These are phyloP conservation scores for Mythimna vitellina DNA, from an alignment of 2,888 invertebrate genomes.

Conservation along the genomic window DNA sequence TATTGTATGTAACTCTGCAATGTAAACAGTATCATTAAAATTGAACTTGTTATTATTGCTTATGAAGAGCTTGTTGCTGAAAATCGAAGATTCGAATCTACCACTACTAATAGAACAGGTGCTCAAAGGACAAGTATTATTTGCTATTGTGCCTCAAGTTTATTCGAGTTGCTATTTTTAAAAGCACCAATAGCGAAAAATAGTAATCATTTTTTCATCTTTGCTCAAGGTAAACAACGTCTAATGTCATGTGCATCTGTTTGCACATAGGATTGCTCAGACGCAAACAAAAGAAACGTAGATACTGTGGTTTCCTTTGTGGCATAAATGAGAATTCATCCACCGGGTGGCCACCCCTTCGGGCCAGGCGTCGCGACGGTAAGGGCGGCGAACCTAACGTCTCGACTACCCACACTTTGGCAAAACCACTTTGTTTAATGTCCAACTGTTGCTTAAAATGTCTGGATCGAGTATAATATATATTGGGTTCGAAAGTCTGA, in stretches of 20 bases:
- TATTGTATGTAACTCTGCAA: not conserved
- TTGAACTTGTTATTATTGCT: conserved; percentile 7
- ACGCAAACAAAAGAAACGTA: conserved; percentile 55
- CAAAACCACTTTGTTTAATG: conserved; percentile 58
- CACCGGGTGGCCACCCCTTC: conserved; percentile 55
- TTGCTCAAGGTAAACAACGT: conserved; percentile 32
- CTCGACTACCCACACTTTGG: conserved; percentile 52
- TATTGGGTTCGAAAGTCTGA: conserved; percentile 14
- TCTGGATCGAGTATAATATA: conserved; percentile 44
- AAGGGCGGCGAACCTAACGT: conserved; percentile 67
- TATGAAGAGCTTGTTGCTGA: not conserved
- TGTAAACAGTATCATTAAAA: conserved; percentile 9
- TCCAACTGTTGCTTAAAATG: conserved; percentile 48
- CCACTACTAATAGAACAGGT: not conserved
- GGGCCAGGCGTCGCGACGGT: conserved; percentile 62
- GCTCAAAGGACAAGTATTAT: not conserved
- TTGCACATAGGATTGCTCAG: conserved; percentile 38
- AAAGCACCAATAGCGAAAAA: conserved; percentile 4
- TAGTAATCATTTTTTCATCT: conserved; percentile 14
- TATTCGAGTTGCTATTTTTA: conserved; percentile 2
- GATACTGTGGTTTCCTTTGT: conserved; percentile 50
- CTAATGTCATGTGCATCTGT: conserved; percentile 42
- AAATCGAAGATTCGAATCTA: not conserved
- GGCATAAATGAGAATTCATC: conserved; percentile 58
- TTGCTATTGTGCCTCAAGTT: not conserved